Evolutionary conservation across 2,888 invertebrate genomes (phyloP).

Genomic region (Phortica magna): DNA sequence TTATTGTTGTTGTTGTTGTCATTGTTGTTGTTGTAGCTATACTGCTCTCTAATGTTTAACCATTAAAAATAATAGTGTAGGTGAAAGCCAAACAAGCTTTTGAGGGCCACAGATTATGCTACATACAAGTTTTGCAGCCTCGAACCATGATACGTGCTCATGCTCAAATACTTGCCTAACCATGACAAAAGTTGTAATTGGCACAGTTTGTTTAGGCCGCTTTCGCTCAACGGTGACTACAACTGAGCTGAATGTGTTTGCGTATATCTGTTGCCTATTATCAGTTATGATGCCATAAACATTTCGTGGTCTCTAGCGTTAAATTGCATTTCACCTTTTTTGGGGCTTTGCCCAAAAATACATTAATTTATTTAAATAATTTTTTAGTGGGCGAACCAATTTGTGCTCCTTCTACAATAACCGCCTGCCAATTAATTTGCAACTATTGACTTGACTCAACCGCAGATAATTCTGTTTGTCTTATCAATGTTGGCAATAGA

Average conservation of each 20-base stretch:
- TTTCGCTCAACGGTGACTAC: background rate
- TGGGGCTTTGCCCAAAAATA: background rate
- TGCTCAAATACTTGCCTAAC: background rate
- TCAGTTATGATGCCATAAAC: conserved; percentile 32
- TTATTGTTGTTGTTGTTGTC: background rate
- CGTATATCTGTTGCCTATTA: conserved; percentile 21
- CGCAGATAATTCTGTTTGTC: background rate
- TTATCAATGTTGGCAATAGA: background rate
- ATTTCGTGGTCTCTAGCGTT: conserved; percentile 31
- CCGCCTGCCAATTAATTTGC: conserved; percentile 54
- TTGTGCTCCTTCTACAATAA: conserved; percentile 54
- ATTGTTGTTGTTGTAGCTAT: conserved; percentile 1
- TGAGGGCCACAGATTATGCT: background rate
- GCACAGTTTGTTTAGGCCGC: background rate
- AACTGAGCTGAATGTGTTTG: background rate
- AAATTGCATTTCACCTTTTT: conserved; percentile 28
- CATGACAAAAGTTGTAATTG: conserved; percentile 2
- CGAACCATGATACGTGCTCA: background rate
- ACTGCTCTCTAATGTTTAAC: conserved; percentile 65
- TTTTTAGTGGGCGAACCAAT: conserved; percentile 43
- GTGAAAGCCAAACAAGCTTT: conserved; percentile 15
- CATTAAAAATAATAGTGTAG: conserved; percentile 70
- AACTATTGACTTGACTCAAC: conserved; percentile 20
- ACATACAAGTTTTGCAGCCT: conserved; percentile 1
- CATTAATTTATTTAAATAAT: conserved; percentile 52